A percentile compares a stretch with the other conserved stretches of the same genome.
Conservation (phyloP, 2,797 vertebrate genomes). For the Mus caroli region DNA sequence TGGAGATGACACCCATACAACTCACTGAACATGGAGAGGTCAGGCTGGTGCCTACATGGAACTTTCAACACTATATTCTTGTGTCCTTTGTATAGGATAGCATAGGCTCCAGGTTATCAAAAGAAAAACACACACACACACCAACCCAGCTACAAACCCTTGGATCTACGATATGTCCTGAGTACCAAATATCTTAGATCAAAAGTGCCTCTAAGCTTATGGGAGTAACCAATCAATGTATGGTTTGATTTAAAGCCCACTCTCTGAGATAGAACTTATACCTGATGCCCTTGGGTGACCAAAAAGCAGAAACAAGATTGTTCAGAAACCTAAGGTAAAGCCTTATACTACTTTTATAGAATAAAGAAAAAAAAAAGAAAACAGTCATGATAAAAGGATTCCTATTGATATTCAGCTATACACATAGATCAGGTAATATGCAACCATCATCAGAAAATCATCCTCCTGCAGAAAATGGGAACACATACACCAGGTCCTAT, state of each 20-base stretch:
- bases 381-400: neutral
- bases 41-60: too few relatives aligned
- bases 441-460: neutral
- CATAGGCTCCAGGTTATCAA: neutral
- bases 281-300: neutral
- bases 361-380: neutral
- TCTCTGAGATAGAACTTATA: neutral
- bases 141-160: neutral
- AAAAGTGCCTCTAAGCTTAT: neutral
- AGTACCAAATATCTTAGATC: fast-evolving
- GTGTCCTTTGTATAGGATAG: neutral
- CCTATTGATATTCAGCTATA: neutral
- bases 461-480: neutral
- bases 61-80: neutral
- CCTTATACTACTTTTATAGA: neutral
- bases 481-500: neutral
- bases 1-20: neutral
- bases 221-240: neutral
- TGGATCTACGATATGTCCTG: neutral
- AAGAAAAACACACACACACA: neutral
- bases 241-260: neutral
- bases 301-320: neutral
- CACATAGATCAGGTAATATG: too few relatives aligned
- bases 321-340: neutral
- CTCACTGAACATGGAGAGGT: neutral